Conservation (phyloP, 2,113 vertebrate genomes). For the Psittacara wagleri region DNA sequence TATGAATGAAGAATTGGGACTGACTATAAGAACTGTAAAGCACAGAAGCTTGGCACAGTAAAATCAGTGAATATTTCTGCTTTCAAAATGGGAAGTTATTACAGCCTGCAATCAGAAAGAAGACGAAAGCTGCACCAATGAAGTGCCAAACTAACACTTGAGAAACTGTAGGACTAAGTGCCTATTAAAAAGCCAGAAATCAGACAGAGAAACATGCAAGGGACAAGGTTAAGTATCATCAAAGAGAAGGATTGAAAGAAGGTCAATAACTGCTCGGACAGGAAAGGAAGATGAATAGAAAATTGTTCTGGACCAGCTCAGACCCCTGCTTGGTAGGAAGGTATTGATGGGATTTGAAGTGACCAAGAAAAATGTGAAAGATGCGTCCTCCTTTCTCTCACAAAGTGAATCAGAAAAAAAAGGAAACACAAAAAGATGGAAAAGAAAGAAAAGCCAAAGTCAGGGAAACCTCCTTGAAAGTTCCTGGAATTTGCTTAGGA, state of each 20-base stretch:
- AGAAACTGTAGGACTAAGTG: slow-evolving; percentile 62
- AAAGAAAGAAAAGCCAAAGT: slow-evolving; percentile 10
- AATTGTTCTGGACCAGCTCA: slow-evolving; percentile 62
- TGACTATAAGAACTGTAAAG: neutral
- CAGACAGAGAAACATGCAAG: slow-evolving; percentile 67
- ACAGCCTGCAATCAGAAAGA: slow-evolving; percentile 29
- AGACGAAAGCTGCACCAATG: slow-evolving; percentile 50
- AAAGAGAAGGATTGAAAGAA: slow-evolving; percentile 75
- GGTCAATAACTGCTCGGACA: slow-evolving; percentile 76
- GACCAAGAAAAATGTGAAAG: slow-evolving; percentile 68
- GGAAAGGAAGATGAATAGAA: slow-evolving; percentile 74
- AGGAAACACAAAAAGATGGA: neutral
- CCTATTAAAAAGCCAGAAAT: slow-evolving; percentile 76
- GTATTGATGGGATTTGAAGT: slow-evolving; percentile 73
- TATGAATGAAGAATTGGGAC: neutral
- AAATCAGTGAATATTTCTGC: slow-evolving; percentile 34
- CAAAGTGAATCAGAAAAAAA: neutral
- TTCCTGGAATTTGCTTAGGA: neutral
- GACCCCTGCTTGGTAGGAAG: slow-evolving; percentile 50
- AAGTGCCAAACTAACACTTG: slow-evolving; percentile 38
- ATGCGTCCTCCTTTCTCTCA: slow-evolving; percentile 52
- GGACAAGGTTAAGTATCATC: slow-evolving; percentile 78
- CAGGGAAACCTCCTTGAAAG: neutral
- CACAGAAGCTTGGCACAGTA: neutral
- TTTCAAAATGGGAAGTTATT: slow-evolving; percentile 37